These are phyloP conservation scores for Neelides sp. DNA, from an alignment of 1,140 invertebrate species.

Conservation along the genomic window DNA sequence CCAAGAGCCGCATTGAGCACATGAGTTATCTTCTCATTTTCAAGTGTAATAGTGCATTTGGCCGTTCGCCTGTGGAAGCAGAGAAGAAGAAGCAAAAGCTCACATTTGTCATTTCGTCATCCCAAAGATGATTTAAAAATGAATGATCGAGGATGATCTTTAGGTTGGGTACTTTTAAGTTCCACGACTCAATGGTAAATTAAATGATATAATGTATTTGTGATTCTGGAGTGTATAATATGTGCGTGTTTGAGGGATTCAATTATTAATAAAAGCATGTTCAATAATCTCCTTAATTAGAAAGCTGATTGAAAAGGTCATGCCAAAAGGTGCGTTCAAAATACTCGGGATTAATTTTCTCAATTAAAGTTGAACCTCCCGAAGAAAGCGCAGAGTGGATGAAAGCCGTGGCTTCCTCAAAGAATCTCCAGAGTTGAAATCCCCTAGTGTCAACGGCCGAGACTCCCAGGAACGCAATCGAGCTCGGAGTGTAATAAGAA, in stretches of 20 bases:
- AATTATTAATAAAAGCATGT: no score
- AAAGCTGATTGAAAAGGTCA: no score
- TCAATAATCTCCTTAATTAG: no score
- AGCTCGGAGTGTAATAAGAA: slow-evolving; percentile 33
- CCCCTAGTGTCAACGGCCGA: slow-evolving; percentile 35
- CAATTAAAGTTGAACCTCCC: no score
- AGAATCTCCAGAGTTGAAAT: slow-evolving; percentile 35
- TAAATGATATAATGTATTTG: no score
- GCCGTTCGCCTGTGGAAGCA: slow-evolving; percentile 31
- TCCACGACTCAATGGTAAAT: neutral
- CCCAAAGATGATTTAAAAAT: neutral
- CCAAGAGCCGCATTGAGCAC: slow-evolving; percentile 39
- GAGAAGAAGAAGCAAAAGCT: neutral
- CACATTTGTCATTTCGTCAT: neutral
- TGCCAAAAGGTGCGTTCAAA: no score
- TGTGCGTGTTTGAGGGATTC: no score
- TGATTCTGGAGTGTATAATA: no score
- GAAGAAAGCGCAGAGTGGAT: slow-evolving; percentile 35
- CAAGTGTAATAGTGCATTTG: slow-evolving; percentile 33
- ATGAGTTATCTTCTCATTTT: slow-evolving; percentile 37
- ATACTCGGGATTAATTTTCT: no score
- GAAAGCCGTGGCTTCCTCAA: slow-evolving; percentile 35
- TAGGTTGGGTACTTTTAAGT: neutral
- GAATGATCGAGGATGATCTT: neutral
- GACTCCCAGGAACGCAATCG: slow-evolving; percentile 37